Base-by-base conservation (phyloP, 1,140 invertebrate genomes). In the Drosophila saltans region DNA sequence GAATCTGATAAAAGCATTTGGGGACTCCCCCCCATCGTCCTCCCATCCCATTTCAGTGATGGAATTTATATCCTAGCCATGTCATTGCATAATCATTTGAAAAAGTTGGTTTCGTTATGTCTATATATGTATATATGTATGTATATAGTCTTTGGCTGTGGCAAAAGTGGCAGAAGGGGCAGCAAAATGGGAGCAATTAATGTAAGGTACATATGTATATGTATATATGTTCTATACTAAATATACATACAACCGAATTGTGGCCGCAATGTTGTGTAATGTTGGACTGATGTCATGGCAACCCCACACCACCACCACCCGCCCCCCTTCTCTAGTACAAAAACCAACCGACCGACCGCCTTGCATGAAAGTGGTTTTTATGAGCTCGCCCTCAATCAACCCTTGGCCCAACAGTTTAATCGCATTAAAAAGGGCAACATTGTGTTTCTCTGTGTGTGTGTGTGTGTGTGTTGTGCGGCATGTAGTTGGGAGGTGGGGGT, bases 231-330 rank as follows among this genome's bases (percentile, higher is more conserved):
- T 52, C 45, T 52, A 52, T 52, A 36, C 33, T 36, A 36, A 36
- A 36, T 36, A 36, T 36, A 36, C 33, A 36, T 36, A 52, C 45
- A 52, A 52, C 45, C 45, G 45, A 57, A 59, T 33, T 75, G 78
- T 69, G 65, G 69, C 66, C 71, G 52, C 41, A 66, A 63, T 88
- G 83, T 77, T 83, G 68, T 83, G 83, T 66, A 71, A 75, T 66
- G 40, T 70, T 62, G 30, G 45, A 33, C 39, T 57, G 78, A 66
- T 78, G 83, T 69, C 83, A 88, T 88, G 83, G 84, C 71, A 88
- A 88, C 83, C 40, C 66, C 21, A 56, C 11, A 40, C 55, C 52
- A 43, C 45, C 41, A 28, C 39, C 39, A 16, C 11, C n/a, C 30
- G 48, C 28, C 58, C 66, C 10, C 21, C 45, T 7, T 21, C 3